Conservation (phyloP, 2,113 vertebrate species). For the Rhegmatorhina hoffmannsi region DNA sequence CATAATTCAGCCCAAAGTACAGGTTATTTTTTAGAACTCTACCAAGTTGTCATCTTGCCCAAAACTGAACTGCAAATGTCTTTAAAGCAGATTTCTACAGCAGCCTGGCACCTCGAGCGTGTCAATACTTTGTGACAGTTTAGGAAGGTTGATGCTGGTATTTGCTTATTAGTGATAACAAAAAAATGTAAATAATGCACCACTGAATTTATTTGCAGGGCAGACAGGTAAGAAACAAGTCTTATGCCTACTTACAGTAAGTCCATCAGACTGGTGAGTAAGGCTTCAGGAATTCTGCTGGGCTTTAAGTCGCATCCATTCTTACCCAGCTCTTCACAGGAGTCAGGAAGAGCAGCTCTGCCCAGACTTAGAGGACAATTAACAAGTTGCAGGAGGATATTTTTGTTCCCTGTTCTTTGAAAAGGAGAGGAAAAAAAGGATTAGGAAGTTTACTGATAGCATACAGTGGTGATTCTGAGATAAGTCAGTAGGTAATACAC, state of each 20-base stretch:
- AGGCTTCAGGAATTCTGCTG: constrained; percentile 16
- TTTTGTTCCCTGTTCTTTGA: background rate
- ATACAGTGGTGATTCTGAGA: background rate
- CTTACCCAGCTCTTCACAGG: background rate
- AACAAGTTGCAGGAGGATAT: background rate
- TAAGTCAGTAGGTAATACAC: background rate
- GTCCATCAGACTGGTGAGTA: constrained; percentile 25
- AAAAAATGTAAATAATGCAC: background rate
- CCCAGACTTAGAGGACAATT: background rate
- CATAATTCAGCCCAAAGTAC: background rate
- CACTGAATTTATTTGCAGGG: background rate
- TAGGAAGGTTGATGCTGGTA: background rate
- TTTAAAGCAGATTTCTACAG: background rate
- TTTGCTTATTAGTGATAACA: background rate
- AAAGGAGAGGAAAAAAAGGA: background rate
- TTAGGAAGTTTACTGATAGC: background rate
- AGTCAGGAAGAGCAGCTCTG: background rate
- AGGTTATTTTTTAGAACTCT: background rate
- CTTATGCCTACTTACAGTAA: constrained; percentile 4
- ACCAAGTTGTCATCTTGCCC: background rate
- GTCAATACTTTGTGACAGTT: background rate
- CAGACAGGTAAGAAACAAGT: background rate
- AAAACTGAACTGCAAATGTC: background rate
- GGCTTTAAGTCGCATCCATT: constrained; percentile 41
- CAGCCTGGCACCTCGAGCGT: background rate